Evolutionary conservation across 2,113 vertebrate species (phyloP).

Genomic region (Paralichthys olivaceus): DNA sequence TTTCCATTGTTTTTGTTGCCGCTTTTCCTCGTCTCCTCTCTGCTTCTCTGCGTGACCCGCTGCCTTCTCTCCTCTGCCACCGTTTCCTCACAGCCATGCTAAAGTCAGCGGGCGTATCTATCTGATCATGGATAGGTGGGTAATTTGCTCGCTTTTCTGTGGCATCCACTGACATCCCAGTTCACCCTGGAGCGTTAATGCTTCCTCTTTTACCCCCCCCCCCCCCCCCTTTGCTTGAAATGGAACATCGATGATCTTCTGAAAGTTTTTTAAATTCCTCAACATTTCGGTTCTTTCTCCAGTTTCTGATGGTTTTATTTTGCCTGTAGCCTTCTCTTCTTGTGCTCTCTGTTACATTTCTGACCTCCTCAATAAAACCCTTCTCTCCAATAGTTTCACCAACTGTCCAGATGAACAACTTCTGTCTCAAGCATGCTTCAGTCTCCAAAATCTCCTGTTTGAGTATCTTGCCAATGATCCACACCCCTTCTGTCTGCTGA

Average conservation of each 20-base stretch:
- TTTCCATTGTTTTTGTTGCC: not conserved
- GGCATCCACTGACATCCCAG: conserved; percentile 64
- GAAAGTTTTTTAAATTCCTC: not conserved
- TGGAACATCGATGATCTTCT: conserved; percentile 5
- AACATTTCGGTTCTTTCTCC: conserved; percentile 14
- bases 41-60: conserved; percentile 56
- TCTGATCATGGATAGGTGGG: conserved; percentile 99
- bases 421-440: conserved; percentile 62
- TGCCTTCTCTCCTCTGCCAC: conserved; percentile 69
- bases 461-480: conserved; percentile 28
- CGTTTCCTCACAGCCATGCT: conserved; percentile 89
- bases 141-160: conserved; percentile 85
- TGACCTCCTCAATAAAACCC: conserved; percentile 2
- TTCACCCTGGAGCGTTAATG: conserved; percentile 35
- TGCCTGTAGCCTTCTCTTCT: conserved; percentile 66
- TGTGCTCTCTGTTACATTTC: conserved; percentile 1
- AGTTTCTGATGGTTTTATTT: conserved; percentile 35
- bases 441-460: conserved; percentile 15
- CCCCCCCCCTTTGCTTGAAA: conserved; percentile 17
- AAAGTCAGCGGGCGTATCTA: conserved; percentile 99
- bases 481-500: conserved; percentile 40
- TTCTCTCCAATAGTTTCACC: conserved; percentile 8
- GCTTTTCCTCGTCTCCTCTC: conserved; percentile 36
- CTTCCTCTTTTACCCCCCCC: not conserved
- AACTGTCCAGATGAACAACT: not conserved